A percentile compares a stretch with the other conserved stretches of the same genome.
phyloP scores from a whole-genome alignment of 2,113 vertebrate species.

The Paramormyrops kingsleyae region DNA sequence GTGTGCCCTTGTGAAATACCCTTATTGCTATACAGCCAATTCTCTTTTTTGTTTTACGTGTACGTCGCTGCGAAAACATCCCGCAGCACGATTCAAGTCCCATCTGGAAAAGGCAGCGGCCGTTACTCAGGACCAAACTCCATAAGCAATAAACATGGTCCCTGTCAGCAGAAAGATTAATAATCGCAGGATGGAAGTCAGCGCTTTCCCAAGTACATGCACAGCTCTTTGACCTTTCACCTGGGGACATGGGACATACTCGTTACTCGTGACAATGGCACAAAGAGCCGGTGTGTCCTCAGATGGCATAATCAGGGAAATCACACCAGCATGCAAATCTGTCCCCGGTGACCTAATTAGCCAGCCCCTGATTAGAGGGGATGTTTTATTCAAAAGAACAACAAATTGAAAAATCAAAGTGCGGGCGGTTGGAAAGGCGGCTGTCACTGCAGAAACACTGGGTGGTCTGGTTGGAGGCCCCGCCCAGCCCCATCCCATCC shows the following conservation, averaged over 20 bases:
- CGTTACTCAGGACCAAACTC: background rate
- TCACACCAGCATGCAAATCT: slow-evolving; percentile 30
- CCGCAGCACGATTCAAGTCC: background rate
- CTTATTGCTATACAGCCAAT: background rate
- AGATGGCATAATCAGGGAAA: slow-evolving; percentile 32
- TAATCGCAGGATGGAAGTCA: background rate
- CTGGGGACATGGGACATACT: background rate
- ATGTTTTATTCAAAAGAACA: slow-evolving; percentile 10
- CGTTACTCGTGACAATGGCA: background rate
- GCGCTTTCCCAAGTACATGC: background rate
- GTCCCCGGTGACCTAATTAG: slow-evolving; percentile 15
- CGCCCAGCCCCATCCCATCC: too few species aligned
- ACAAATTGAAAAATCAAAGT: slow-evolving; percentile 8
- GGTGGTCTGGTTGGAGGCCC: background rate
- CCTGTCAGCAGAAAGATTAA: background rate
- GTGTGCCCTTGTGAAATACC: background rate
- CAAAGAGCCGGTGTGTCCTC: background rate
- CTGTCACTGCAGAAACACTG: background rate
- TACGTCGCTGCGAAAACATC: background rate
- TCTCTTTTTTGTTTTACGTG: background rate
- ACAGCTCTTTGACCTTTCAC: background rate
- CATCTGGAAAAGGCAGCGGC: background rate
- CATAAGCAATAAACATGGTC: background rate
- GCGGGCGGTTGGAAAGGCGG: too few species aligned
- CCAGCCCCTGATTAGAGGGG: background rate